phyloP scores from a whole-genome alignment of 2,888 invertebrate species.

The Pycnomerus fuliginosus region DNA sequence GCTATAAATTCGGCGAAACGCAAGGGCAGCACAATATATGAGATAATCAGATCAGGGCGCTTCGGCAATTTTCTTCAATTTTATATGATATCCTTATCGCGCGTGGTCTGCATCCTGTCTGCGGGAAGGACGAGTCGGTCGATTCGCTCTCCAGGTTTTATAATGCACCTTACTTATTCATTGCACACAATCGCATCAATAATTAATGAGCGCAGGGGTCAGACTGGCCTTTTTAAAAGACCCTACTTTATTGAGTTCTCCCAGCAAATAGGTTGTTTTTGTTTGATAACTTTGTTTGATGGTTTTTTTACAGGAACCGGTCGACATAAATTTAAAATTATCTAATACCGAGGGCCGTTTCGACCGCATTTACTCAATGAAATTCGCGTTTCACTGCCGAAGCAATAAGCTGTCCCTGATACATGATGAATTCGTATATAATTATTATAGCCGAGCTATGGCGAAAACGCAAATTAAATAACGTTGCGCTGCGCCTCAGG shows the following conservation, averaged over 20 bases:
- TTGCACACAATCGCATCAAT: slow-evolving; percentile 54
- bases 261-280: slow-evolving; percentile 53
- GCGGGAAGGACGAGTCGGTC: slow-evolving; percentile 17
- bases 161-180: slow-evolving; percentile 55
- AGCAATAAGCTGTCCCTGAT: no score
- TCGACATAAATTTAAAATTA: slow-evolving; percentile 52
- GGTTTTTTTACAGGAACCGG: slow-evolving; percentile 50
- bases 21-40: slow-evolving; percentile 38
- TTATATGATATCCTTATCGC: slow-evolving; percentile 49
- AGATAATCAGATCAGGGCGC: slow-evolving; percentile 49
- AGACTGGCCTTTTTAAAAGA: slow-evolving; percentile 50
- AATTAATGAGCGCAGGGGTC: slow-evolving; percentile 52
- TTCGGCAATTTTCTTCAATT: slow-evolving; percentile 51
- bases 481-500: not conserved
- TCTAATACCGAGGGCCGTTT: slow-evolving; percentile 27
- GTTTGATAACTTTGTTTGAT: slow-evolving; percentile 55
- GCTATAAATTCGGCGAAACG: slow-evolving; percentile 18
- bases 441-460: no score
- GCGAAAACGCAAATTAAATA: no score
- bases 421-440: no score
- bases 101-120: slow-evolving; percentile 46
- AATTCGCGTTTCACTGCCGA: no score
- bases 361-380: slow-evolving; percentile 21
- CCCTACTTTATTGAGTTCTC: slow-evolving; percentile 53
- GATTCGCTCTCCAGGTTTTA: slow-evolving; percentile 44